Conservation (phyloP, 2,113 vertebrate genomes). For the Eupsittula cactorum region DNA sequence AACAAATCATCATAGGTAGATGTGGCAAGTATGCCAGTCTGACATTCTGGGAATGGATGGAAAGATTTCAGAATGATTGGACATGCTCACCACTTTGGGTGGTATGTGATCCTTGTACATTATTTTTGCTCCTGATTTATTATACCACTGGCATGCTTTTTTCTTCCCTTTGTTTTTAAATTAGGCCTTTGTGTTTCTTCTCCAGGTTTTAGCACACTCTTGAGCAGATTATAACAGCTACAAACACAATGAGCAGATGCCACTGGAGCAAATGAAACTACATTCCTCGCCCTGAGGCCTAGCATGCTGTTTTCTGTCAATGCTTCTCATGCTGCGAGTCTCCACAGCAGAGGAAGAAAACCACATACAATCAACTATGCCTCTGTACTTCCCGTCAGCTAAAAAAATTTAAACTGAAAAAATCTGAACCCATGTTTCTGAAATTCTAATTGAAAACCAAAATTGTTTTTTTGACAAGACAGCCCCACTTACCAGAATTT, state of each 20-base stretch:
- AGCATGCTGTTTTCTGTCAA: slow-evolving; percentile 25
- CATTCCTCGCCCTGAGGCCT: slow-evolving; percentile 16
- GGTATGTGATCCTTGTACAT: neutral
- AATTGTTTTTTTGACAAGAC: neutral
- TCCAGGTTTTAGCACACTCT: slow-evolving; percentile 15
- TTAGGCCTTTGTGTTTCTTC: neutral
- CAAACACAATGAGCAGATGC: slow-evolving; percentile 36
- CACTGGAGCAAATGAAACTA: slow-evolving; percentile 52
- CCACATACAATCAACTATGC: neutral
- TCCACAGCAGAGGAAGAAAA: neutral
- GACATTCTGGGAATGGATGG: neutral
- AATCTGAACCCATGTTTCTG: neutral
- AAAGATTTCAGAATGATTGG: neutral
- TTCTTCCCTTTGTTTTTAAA: neutral
- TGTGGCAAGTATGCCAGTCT: neutral
- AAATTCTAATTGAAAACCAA: neutral
- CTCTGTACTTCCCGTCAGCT: neutral
- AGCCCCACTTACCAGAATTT: slow-evolving; percentile 57
- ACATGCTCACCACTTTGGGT: neutral
- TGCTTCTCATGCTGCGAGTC: neutral
- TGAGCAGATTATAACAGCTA: slow-evolving; percentile 12
- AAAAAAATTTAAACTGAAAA: neutral
- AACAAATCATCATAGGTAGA: neutral
- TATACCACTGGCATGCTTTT: neutral
- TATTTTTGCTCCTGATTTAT: neutral